These are phyloP conservation scores for Ceyx melanurus DNA, from an alignment of 2,113 vertebrate species.

Conservation along the genomic window DNA sequence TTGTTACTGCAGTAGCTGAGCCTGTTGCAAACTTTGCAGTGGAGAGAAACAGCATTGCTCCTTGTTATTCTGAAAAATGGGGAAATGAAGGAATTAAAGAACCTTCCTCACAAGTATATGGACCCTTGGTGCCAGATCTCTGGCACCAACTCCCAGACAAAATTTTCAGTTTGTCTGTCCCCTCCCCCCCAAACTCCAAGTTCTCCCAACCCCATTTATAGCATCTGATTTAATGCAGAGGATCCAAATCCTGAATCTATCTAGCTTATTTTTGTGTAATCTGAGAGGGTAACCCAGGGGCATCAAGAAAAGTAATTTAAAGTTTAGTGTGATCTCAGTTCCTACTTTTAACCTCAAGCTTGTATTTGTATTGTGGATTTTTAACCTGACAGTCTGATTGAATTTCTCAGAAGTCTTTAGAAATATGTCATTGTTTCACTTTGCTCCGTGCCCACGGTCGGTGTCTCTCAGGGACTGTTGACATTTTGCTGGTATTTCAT, in stretches of 20 bases:
- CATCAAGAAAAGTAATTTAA: not conserved
- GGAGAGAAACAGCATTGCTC: not conserved
- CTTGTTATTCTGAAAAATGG: not conserved
- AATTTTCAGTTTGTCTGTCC: not conserved
- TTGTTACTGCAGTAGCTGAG: not conserved
- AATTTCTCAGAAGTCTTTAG: constrained; percentile 10
- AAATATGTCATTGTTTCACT: not conserved
- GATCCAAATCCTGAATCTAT: not conserved
- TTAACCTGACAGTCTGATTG: not conserved
- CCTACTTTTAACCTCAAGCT: not conserved
- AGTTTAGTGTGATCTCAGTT: not conserved
- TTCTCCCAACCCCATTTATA: not conserved
- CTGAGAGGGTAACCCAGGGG: not conserved
- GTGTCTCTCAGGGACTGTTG: constrained; percentile 17
- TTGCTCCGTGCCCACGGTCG: not conserved
- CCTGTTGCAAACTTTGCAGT: not conserved
- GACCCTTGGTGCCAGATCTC: not conserved
- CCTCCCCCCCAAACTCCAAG: not conserved
- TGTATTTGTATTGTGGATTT: not conserved
- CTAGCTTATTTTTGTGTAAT: not conserved
- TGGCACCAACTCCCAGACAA: not conserved
- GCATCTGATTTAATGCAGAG: not conserved
- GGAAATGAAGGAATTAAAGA: not conserved
- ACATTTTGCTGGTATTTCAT: constrained; percentile 33
- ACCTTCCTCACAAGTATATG: not conserved